Conservation (phyloP, 1,140 invertebrate species). For the Choristoneura fumiferana region DNA sequence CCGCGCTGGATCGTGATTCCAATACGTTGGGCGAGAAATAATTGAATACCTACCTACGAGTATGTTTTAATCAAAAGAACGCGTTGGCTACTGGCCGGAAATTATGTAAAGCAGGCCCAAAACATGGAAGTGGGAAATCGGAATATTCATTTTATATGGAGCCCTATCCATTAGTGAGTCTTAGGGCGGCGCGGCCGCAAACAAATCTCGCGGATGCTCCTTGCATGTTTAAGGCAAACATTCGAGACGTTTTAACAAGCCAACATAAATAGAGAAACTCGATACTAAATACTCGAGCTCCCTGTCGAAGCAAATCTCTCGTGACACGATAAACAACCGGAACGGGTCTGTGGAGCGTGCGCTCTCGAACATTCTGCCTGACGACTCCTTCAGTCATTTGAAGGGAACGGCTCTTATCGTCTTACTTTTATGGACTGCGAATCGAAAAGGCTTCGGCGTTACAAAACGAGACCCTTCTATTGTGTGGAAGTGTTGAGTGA, state of each 20-base stretch:
- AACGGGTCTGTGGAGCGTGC: constrained; percentile 31
- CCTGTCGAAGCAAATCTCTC: constrained; percentile 45
- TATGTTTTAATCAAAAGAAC: constrained; percentile 53
- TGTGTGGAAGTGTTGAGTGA: constrained; percentile 51
- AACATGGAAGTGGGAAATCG: constrained; percentile 65
- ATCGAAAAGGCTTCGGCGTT: constrained; percentile 59
- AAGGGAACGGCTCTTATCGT: constrained; percentile 60
- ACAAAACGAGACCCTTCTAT: constrained; percentile 58
- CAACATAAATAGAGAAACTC: constrained; percentile 49
- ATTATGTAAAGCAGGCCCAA: constrained; percentile 73
- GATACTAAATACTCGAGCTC: constrained; percentile 44
- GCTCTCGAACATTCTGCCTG: constrained; percentile 44
- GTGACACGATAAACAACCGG: constrained; percentile 47
- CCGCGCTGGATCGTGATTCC: too few species aligned
- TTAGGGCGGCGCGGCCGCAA: constrained; percentile 46
- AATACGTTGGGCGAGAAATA: too few species aligned
- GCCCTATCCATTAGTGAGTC: constrained; percentile 69
- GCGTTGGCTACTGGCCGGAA: constrained; percentile 64
- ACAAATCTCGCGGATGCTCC: constrained; percentile 52
- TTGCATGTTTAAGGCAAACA: constrained; percentile 57
- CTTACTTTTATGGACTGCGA: constrained; percentile 62
- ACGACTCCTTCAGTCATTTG: constrained; percentile 59
- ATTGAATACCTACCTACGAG: too few species aligned
- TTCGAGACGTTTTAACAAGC: constrained; percentile 42
- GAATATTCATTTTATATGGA: constrained; percentile 69